Conservation (phyloP, 2,797 vertebrate species). For the Gambelia wislizenii region DNA sequence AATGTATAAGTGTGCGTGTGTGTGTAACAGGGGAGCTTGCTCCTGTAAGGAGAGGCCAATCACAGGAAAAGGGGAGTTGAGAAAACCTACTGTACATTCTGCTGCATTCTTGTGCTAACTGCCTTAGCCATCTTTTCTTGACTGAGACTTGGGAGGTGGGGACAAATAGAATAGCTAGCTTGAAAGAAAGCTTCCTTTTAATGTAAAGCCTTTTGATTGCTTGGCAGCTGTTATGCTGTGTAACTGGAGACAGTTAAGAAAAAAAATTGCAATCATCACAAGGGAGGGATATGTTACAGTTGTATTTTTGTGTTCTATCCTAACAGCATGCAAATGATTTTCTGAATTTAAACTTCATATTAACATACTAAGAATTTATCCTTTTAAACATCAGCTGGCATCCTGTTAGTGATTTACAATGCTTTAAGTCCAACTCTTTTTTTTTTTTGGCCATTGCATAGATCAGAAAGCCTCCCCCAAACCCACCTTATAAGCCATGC, state of each 20-base stretch:
- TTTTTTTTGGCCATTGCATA: too few species aligned
- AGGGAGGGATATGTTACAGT: not conserved
- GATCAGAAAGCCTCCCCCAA: too few species aligned
- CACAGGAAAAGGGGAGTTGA: accelerated
- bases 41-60: constrained; percentile 23
- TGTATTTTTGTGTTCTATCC: not conserved
- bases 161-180: not conserved
- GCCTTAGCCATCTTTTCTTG: not conserved
- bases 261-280: not conserved
- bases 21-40: not conserved
- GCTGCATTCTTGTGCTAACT: not conserved
- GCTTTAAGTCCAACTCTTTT: too few species aligned
- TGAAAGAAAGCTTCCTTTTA: not conserved
- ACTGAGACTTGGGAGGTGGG: not conserved
- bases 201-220: not conserved
- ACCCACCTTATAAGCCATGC: too few species aligned
- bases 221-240: not conserved
- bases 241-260: not conserved
- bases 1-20: not conserved
- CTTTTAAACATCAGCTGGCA: not conserved
- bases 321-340: not conserved
- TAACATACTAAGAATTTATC: not conserved
- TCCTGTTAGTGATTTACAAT: too few species aligned
- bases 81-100: not conserved
- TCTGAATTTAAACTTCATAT: not conserved